phyloP scores from a whole-genome alignment of 2,113 vertebrate species.

The Elephantulus edwardii region DNA sequence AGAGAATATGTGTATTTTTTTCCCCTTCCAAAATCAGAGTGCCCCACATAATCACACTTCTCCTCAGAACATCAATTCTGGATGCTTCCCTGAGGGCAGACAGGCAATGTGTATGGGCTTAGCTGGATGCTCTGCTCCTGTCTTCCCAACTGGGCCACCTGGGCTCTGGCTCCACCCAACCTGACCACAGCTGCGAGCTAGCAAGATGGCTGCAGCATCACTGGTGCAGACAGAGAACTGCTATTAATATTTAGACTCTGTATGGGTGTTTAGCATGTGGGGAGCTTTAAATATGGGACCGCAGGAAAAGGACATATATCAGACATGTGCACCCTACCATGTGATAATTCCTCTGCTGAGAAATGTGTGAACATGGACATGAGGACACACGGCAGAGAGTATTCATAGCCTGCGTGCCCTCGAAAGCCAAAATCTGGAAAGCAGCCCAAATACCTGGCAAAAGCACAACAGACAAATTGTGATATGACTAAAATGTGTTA shows the following conservation, averaged over 20 bases:
- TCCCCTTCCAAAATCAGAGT: conserved; percentile 6
- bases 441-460: background rate
- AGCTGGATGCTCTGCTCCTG: background rate
- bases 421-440: background rate
- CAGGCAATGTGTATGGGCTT: background rate
- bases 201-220: no score
- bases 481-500: background rate
- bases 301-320: background rate
- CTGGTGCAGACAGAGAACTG: background rate
- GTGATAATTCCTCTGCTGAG: background rate
- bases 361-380: background rate
- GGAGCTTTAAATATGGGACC: background rate
- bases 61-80: conserved; percentile 6
- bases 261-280: background rate
- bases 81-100: background rate
- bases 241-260: background rate
- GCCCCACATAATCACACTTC: background rate
- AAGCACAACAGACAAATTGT: background rate
- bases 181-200: background rate
- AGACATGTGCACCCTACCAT: background rate
- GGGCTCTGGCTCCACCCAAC: background rate
- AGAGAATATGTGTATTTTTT: background rate
- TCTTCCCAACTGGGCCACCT: background rate
- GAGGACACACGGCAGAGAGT: background rate
- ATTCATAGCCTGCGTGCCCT: background rate